Conservation (phyloP, 2,888 invertebrate genomes). For the Troides oblongomaculatus region DNA sequence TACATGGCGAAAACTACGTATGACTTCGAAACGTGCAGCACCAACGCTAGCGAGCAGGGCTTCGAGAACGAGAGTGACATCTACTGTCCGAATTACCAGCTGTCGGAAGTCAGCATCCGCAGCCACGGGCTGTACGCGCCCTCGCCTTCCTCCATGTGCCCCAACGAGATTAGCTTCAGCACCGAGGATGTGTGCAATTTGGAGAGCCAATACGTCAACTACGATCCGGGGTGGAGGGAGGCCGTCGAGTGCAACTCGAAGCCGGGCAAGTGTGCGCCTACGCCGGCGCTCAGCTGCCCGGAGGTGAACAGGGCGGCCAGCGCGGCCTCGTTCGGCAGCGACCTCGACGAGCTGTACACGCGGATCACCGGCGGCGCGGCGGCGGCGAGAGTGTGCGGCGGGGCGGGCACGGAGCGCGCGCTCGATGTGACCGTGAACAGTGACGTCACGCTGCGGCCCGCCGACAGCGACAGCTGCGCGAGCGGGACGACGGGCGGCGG, state of each 20-base stretch:
- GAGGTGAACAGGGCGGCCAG: constrained; percentile 69
- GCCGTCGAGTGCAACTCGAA: constrained; percentile 69
- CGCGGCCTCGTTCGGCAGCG: constrained; percentile 74
- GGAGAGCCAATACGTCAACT: constrained; percentile 79
- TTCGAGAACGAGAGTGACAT: constrained; percentile 82
- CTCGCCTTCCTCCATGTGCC: constrained; percentile 78
- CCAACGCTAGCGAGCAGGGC: constrained; percentile 71
- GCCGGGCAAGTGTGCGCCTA: constrained; percentile 63
- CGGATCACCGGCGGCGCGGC: constrained; percentile 80
- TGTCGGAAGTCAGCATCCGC: constrained; percentile 83
- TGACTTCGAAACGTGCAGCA: constrained; percentile 72
- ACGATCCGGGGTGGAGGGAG: constrained; percentile 77
- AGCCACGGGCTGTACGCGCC: constrained; percentile 83
- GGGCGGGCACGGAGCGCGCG: constrained; percentile 49
- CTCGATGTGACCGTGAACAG: constrained; percentile 67
- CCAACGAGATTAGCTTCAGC: constrained; percentile 74
- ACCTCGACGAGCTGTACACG: constrained; percentile 85
- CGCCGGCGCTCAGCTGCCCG: constrained; percentile 69
- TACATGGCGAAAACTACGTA: constrained; percentile 69
- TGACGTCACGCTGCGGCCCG: constrained; percentile 68
- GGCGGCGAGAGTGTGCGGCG: constrained; percentile 43
- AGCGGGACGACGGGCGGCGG: constrained; percentile 68
- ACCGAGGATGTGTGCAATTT: constrained; percentile 73
- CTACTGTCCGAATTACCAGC: constrained; percentile 81
- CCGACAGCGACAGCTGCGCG: constrained; percentile 74